Evolutionary conservation across 2,888 invertebrate genomes (phyloP), one percentile per base, ranked within the genome.

Genomic region (Artemia sp.): DNA sequence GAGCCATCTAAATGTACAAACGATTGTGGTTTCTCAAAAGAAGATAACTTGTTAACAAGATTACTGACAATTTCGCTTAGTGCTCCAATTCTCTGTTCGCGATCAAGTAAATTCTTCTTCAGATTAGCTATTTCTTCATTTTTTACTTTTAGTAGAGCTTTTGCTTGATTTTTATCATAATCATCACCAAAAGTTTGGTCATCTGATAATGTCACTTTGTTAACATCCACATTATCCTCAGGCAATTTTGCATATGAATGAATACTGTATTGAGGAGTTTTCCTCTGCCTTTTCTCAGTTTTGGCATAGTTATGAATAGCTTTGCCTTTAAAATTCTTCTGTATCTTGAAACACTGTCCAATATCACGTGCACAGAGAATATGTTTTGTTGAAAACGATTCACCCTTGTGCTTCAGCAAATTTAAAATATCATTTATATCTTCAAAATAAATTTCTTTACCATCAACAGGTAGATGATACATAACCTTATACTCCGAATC

Each of bases 21-120:
- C 38, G 38, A 38, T 58, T 9, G n/a, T 58, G 64, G 64, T 58
- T 58, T 19, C 24, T 24, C 64, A 58, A 58, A 24, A 58, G 64
- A 58, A 24, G 64, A 58, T 24, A 58, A 24, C 24, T 58, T 58
- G 64, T 24, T 24, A 58, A 58, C 64, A 8, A 58, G 64, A 24
- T 8, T 58, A 24, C 64, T 58, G 9, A 58, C 64, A 19, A 58
- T 24, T 8, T 58, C 64, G n/a, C 14, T 58, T 19, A 58, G 11
- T n/a, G 64, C 64, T 58, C 24, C 64, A 58, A 58, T 58, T 10
- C 64, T 58, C 24, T 58, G 64, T 58, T 58, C 64, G 9, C 64
- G n/a, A 24, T 58, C 64, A 19, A 19, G 64, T 11, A 58, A 24
- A n/a, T 58, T 58, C 9, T 58, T 24, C n/a, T n/a, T 58, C 64